Evolutionary conservation across 53 echinoderm and acorn worm genomes (phyloP).

Genomic region (Astropecten irregularis): DNA sequence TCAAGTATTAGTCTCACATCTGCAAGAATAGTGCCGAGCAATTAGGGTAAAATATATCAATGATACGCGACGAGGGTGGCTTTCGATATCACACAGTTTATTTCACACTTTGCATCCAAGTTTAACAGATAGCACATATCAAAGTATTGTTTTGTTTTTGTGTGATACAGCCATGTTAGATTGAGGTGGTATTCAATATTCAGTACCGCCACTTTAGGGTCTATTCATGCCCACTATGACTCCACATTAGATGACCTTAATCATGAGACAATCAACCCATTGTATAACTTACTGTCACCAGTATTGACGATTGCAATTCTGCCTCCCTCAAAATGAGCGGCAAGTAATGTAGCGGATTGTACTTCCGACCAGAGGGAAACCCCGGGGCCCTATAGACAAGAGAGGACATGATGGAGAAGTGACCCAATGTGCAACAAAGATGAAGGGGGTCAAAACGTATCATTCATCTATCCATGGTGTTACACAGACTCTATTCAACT

Average conservation of each 20-base stretch:
- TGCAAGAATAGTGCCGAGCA: background rate
- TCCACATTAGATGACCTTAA: slow-evolving; percentile 3
- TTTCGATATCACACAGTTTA: no score
- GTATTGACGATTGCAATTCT: slow-evolving; percentile 34
- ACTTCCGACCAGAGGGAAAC: background rate
- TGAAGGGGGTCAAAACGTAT: no score
- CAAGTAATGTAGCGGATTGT: slow-evolving; percentile 9
- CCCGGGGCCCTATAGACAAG: slow-evolving; percentile 9
- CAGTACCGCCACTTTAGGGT: no score
- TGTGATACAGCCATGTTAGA: no score
- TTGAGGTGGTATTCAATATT: no score
- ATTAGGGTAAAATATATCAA: background rate
- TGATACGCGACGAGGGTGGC: no score
- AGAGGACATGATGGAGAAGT: background rate
- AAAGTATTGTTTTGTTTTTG: background rate
- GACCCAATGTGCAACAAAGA: no score
- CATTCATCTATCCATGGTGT: background rate
- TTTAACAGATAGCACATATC: background rate
- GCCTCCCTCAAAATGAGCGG: slow-evolving; percentile 53
- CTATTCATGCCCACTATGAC: background rate
- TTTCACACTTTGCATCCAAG: background rate
- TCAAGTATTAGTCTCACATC: no score
- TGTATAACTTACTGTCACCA: slow-evolving; percentile 45
- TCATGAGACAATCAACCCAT: slow-evolving; percentile 12
- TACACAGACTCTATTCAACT: background rate